Conservation (phyloP, 2,113 vertebrate species). For the Proteles cristata region DNA sequence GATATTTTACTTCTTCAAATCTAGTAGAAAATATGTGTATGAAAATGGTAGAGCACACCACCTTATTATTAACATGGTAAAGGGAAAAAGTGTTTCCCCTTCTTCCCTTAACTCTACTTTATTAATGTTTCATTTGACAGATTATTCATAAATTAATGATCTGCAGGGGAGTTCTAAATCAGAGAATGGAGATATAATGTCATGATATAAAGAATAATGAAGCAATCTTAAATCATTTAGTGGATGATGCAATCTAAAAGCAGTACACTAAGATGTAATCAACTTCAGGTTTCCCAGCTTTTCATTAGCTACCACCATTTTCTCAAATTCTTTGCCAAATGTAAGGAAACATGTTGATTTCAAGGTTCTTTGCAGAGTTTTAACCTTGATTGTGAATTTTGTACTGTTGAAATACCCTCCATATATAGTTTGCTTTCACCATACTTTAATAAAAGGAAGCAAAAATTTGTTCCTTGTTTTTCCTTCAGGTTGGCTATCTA, state of each 20-base stretch:
- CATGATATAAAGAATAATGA: background rate
- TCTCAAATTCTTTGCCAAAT: background rate
- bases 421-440: background rate
- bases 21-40: background rate
- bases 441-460: background rate
- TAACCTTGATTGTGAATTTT: background rate
- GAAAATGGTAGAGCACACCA: background rate
- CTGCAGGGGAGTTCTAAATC: background rate
- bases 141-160: background rate
- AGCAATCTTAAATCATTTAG: background rate
- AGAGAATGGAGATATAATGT: background rate
- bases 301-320: background rate
- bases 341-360: background rate
- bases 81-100: background rate
- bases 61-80: background rate
- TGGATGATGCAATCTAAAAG: background rate
- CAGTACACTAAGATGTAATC: background rate
- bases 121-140: background rate
- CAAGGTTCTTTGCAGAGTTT: background rate
- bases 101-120: background rate
- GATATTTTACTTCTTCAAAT: background rate
- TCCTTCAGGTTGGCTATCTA: background rate
- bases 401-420: background rate
- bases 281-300: background rate
- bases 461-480: background rate